phyloP scores from a whole-genome alignment of 2,797 vertebrate species.

The Periophthalmus magnuspinnatus region DNA sequence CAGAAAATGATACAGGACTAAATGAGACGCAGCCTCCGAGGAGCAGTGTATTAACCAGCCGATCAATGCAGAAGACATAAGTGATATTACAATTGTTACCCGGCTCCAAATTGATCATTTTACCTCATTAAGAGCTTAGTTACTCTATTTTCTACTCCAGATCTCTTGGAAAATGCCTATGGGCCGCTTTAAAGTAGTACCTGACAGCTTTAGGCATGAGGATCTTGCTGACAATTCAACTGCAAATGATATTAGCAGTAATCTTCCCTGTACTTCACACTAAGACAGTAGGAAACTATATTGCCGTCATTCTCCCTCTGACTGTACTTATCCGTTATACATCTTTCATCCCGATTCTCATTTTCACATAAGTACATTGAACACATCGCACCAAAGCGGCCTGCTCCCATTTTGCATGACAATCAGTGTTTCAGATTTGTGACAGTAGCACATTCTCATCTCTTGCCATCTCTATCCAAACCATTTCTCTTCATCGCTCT shows the following conservation, averaged over 20 bases:
- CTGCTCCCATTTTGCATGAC: slow-evolving; percentile 36
- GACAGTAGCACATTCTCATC: too few relatives aligned
- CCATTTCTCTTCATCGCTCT: slow-evolving; percentile 45
- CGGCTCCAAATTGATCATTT: slow-evolving; percentile 4
- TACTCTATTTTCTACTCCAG: not conserved
- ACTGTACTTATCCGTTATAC: slow-evolving; percentile 39
- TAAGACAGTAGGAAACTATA: slow-evolving; percentile 2
- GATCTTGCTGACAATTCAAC: slow-evolving; percentile 18
- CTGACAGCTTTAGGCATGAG: slow-evolving; percentile 1
- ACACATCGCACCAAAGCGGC: slow-evolving; percentile 26
- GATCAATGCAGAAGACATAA: slow-evolving; percentile 2
- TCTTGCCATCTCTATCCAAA: slow-evolving; percentile 31
- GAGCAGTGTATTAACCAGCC: not conserved
- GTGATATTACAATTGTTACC: not conserved
- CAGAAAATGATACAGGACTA: not conserved
- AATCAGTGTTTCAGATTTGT: slow-evolving; percentile 24
- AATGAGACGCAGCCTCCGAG: not conserved
- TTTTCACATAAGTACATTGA: slow-evolving; percentile 36
- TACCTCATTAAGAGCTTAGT: slow-evolving; percentile 4
- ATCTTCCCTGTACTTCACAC: slow-evolving; percentile 1
- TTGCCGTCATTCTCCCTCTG: slow-evolving; percentile 14
- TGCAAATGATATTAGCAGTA: slow-evolving; percentile 15
- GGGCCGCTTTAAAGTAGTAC: not conserved
- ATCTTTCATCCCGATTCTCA: slow-evolving; percentile 26
- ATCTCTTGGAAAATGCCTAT: not conserved